Percentiles rank a stretch among this genome's conserved stretches.
These are phyloP conservation scores for Ptychobarbus kaznakovi DNA, from an alignment of 2,797 vertebrate species.

Conservation along the genomic window DNA sequence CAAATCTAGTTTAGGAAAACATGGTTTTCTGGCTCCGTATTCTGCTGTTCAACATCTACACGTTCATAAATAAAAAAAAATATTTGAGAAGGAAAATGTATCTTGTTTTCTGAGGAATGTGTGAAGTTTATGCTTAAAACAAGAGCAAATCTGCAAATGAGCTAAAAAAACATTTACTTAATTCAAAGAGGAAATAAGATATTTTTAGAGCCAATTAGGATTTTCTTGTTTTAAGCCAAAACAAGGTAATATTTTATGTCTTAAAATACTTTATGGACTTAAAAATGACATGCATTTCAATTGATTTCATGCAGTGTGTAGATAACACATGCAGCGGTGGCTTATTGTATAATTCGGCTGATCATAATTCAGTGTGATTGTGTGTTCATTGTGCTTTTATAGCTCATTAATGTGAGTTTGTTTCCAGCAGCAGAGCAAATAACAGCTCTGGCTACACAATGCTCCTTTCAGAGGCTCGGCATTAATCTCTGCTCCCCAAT, in stretches of 20 bases:
- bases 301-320: background rate
- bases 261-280: no score
- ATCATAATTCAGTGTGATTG: conserved; percentile 12
- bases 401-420: conserved; percentile 20
- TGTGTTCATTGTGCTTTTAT: background rate
- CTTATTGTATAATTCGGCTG: background rate
- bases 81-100: background rate
- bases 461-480: conserved; percentile 6
- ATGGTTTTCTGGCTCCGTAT: background rate
- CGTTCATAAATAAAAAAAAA: background rate
- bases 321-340: background rate
- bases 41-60: background rate
- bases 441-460: background rate
- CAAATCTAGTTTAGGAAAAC: no score
- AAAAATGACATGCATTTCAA: background rate
- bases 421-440: conserved; percentile 26
- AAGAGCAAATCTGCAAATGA: background rate
- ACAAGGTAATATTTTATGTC: background rate
- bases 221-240: conserved; percentile 2
- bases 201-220: background rate
- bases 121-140: background rate
- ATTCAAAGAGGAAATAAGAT: no score
- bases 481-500: conserved; percentile 44
- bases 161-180: background rate
- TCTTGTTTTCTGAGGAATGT: background rate